Percentiles rank a stretch among this genome's conserved stretches.
These are phyloP conservation scores for Gobio gobio DNA, from an alignment of 2,113 vertebrate species.

Conservation along the genomic window DNA sequence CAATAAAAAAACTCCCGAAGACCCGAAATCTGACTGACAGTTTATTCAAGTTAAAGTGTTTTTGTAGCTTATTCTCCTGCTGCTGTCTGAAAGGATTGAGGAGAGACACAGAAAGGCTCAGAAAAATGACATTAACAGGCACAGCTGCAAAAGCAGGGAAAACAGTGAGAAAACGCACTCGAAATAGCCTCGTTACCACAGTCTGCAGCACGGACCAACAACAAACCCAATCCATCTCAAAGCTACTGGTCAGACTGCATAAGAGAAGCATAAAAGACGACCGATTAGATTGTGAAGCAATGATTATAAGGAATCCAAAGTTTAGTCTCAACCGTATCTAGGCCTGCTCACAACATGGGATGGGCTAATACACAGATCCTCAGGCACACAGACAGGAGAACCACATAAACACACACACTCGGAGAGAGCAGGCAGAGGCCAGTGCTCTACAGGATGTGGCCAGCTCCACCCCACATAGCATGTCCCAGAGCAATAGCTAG, in stretches of 20 bases:
- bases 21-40: constrained; percentile 12
- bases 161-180: constrained; percentile 21
- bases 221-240: constrained; percentile 25
- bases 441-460: constrained; percentile 55
- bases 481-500: constrained; percentile 32
- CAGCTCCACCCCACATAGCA: constrained; percentile 44
- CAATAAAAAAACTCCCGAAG: neutral
- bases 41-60: neutral
- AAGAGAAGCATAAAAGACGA: neutral
- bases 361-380: neutral
- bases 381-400: neutral
- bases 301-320: neutral
- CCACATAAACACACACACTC: constrained; percentile 27
- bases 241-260: neutral
- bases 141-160: constrained; percentile 35
- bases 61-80: neutral
- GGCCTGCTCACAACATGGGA: neutral
- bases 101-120: constrained; percentile 22
- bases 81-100: neutral
- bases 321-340: neutral
- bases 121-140: constrained; percentile 43
- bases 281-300: neutral
- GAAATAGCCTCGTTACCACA: constrained; percentile 39
- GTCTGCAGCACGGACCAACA: constrained; percentile 19
- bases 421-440: constrained; percentile 12